phyloP scores from a whole-genome alignment of 2,113 vertebrate species.

The Symphodus melops region DNA sequence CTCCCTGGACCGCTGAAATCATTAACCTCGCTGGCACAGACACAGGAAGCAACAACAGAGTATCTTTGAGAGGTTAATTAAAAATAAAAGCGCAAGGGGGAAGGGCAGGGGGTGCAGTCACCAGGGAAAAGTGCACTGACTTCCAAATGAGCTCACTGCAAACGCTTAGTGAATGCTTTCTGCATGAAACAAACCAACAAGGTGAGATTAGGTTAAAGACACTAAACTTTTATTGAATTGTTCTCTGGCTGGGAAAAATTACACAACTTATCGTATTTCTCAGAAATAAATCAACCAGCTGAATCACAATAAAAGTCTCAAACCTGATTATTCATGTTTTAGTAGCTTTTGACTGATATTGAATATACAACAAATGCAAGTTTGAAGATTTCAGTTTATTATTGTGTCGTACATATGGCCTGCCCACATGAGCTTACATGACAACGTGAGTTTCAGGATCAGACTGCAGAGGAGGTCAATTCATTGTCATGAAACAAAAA shows the following conservation, averaged over 20 bases:
- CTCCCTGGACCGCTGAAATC: slow-evolving; percentile 81
- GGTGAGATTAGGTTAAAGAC: slow-evolving; percentile 4
- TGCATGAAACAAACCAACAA: slow-evolving; percentile 20
- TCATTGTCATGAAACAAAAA: no score
- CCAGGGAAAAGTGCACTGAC: slow-evolving; percentile 76
- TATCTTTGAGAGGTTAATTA: slow-evolving; percentile 89
- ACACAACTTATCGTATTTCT: no score
- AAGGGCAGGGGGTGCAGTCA: slow-evolving; percentile 69
- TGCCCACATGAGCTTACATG: no score
- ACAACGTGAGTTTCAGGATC: no score
- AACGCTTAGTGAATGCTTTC: slow-evolving; percentile 38
- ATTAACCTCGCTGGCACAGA: slow-evolving; percentile 85
- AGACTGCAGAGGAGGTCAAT: no score
- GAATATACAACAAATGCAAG: no score
- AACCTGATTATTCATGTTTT: no score
- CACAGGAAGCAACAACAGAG: slow-evolving; percentile 82
- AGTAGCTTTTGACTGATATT: no score
- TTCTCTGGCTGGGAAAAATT: neutral
- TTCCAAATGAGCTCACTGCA: slow-evolving; percentile 80
- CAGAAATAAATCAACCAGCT: no score
- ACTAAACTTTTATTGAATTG: neutral
- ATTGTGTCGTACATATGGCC: no score
- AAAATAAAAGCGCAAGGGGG: slow-evolving; percentile 80
- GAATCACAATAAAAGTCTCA: no score
- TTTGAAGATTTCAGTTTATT: no score